Conservation (phyloP, 2,888 invertebrate species). For the Digitonthophagus gazella region DNA sequence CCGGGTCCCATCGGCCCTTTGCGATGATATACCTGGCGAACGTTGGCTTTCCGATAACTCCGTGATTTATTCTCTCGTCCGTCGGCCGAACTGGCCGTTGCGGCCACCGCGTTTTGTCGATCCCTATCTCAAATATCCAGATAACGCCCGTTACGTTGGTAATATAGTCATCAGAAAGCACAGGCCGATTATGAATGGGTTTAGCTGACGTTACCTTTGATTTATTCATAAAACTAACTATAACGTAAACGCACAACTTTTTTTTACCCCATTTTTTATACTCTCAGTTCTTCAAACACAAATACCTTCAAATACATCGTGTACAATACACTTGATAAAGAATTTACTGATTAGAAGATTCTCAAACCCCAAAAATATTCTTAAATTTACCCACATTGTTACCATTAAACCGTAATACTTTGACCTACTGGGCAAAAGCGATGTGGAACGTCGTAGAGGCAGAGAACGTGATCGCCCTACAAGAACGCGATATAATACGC, state of each 20-base stretch:
- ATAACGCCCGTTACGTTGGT: not conserved
- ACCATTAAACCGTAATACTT: too few relatives aligned
- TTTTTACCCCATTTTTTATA: too few relatives aligned
- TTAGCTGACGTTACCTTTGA: not conserved
- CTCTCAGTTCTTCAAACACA: too few relatives aligned
- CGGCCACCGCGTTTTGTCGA: conserved; percentile 4
- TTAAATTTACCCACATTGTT: too few relatives aligned
- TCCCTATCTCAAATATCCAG: not conserved
- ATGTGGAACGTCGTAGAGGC: not conserved
- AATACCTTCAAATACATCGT: too few relatives aligned
- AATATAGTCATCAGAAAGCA: not conserved
- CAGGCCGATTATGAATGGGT: not conserved
- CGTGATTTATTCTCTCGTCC: not conserved
- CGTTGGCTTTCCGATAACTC: not conserved
- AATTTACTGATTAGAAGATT: too few relatives aligned
- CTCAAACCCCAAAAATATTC: too few relatives aligned
- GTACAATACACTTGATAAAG: too few relatives aligned
- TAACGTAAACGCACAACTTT: too few relatives aligned
- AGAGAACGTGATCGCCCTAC: not conserved
- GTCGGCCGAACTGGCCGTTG: not conserved
- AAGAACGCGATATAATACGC: not conserved
- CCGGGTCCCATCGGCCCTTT: conserved; percentile 5
- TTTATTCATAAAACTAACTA: too few relatives aligned
- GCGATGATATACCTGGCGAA: conserved; percentile 16
- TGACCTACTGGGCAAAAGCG: not conserved